Evolutionary conservation across 2,113 vertebrate species (phyloP).

Genomic region (Irena cyanogastra): DNA sequence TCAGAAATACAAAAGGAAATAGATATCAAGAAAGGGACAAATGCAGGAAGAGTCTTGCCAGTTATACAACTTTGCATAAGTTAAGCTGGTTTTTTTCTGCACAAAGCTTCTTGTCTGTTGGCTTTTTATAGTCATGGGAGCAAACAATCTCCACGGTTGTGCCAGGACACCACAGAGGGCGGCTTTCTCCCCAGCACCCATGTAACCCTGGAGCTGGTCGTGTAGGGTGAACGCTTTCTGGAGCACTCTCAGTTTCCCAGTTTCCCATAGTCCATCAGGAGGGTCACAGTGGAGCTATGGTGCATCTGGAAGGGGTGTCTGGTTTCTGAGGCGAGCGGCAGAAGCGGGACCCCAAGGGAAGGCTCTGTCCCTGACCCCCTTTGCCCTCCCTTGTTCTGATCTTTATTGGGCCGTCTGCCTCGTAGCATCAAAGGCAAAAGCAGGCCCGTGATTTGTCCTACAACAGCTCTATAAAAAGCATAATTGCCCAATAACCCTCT

Average conservation of each 20-base stretch:
- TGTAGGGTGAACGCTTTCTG: not conserved
- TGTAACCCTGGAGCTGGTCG: not conserved
- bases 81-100: too few species aligned
- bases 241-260: not conserved
- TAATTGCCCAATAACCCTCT: conserved; percentile 79
- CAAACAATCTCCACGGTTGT: not conserved
- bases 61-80: not conserved
- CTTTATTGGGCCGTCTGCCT: conserved; percentile 78
- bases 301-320: conserved; percentile 50
- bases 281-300: not conserved
- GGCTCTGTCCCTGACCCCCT: conserved; percentile 70
- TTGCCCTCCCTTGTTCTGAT: conserved; percentile 76
- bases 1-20: not conserved
- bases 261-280: not conserved
- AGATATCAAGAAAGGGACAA: not conserved
- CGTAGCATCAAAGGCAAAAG: conserved; percentile 75
- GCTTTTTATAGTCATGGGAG: not conserved
- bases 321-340: conserved; percentile 61
- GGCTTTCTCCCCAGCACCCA: not conserved
- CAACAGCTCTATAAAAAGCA: conserved; percentile 79
- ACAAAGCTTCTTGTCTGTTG: not conserved
- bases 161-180: not conserved
- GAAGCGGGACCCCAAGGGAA: conserved; percentile 66
- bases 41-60: not conserved
- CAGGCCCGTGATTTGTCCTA: conserved; percentile 73